Percentiles rank a stretch among this genome's conserved stretches.
Evolutionary conservation across 2,888 invertebrate genomes (phyloP).

Genomic region (Parnassius apollo): DNA sequence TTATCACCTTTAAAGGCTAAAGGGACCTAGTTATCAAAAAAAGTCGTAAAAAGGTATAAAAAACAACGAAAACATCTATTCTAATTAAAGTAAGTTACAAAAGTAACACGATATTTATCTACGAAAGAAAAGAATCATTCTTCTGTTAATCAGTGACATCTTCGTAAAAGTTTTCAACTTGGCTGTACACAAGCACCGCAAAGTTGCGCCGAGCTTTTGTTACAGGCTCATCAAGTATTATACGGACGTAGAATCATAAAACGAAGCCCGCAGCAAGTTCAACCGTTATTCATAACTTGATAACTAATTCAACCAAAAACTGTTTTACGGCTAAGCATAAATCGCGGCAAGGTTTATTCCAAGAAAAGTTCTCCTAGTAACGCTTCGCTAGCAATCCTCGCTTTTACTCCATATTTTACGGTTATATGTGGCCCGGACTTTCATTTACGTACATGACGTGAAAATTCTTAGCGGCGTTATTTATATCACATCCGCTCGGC

Average conservation of each 20-base stretch:
- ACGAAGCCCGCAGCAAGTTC: conserved; percentile 43
- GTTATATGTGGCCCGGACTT: conserved; percentile 14
- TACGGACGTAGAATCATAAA: conserved; percentile 35
- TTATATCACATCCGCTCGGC: conserved; percentile 7
- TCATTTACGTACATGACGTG: conserved; percentile 27
- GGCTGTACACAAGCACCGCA: not conserved
- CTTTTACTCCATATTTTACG: conserved; percentile 23
- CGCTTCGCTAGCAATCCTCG: conserved; percentile 16
- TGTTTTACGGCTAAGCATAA: conserved; percentile 64
- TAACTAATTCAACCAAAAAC: conserved; percentile 62
- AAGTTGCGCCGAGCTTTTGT: conserved; percentile 20
- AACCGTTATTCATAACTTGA: conserved; percentile 62
- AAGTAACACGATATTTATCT: not conserved
- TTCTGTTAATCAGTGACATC: conserved; percentile 6
- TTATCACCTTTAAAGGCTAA: no score
- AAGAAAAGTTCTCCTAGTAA: conserved; percentile 35
- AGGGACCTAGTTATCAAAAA: no score
- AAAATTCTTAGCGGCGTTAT: conserved; percentile 18
- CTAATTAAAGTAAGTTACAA: no score
- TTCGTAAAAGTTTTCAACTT: conserved; percentile 4
- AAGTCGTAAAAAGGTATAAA: no score
- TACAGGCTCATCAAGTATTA: conserved; percentile 30
- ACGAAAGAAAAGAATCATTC: conserved; percentile 3
- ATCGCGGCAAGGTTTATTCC: conserved; percentile 52
- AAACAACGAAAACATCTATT: no score